These are phyloP conservation scores for Drosophila saltans DNA, from an alignment of 1,140 invertebrate genomes.

Conservation along the genomic window DNA sequence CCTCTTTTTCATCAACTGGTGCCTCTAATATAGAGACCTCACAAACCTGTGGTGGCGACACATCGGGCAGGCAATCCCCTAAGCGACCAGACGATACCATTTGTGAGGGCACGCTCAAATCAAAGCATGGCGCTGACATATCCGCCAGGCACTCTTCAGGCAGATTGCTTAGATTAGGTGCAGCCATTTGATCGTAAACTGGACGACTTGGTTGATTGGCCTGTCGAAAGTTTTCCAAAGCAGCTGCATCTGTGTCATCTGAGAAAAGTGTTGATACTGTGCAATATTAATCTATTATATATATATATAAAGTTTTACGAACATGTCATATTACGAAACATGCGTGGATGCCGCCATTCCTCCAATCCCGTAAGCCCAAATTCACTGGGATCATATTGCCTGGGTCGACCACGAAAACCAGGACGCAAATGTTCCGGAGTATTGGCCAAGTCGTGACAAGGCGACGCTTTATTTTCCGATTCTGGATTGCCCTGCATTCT, in stretches of 20 bases:
- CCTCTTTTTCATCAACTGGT: neutral
- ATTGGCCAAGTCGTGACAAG: slow-evolving; percentile 26
- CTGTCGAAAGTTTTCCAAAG: slow-evolving; percentile 25
- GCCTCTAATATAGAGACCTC: neutral
- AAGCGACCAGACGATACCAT: neutral
- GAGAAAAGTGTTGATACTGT: too few species aligned
- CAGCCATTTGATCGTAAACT: neutral
- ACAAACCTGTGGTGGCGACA: slow-evolving; percentile 8
- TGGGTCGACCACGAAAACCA: slow-evolving; percentile 29
- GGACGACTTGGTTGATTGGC: slow-evolving; percentile 19
- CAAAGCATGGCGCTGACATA: slow-evolving; percentile 31
- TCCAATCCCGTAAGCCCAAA: slow-evolving; percentile 49
- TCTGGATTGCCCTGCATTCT: neutral
- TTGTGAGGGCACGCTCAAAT: slow-evolving; percentile 7
- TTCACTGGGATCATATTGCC: slow-evolving; percentile 44
- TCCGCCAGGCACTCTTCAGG: slow-evolving; percentile 42
- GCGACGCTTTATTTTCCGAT: neutral
- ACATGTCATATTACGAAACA: slow-evolving; percentile 52
- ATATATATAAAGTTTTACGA: neutral
- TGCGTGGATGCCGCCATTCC: slow-evolving; percentile 51
- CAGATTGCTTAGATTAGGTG: slow-evolving; percentile 35
- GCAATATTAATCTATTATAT: neutral
- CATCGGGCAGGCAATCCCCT: slow-evolving; percentile 17
- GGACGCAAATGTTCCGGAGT: slow-evolving; percentile 49
- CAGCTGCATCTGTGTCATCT: slow-evolving; percentile 41